phyloP scores from a whole-genome alignment of 2,888 invertebrate species.

The Odontocolon sp. region DNA sequence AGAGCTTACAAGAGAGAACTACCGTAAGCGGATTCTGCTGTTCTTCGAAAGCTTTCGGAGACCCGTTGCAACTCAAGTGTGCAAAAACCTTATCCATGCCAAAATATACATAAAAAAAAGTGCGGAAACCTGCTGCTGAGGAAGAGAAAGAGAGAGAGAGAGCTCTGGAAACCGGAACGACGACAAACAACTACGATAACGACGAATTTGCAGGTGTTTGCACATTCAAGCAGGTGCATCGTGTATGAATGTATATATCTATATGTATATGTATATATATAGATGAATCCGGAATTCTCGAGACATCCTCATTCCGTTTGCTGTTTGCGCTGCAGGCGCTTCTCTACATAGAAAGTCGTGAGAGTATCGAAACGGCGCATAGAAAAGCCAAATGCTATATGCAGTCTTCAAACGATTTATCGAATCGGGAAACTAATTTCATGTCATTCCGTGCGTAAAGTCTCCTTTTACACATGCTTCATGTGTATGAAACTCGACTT shows the following conservation, averaged over 20 bases:
- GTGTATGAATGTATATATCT: background rate
- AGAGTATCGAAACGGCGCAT: conserved; percentile 4
- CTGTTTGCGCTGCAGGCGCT: background rate
- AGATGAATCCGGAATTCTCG: conserved; percentile 5
- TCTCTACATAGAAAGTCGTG: conserved; percentile 31
- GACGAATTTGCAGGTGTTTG: conserved; percentile 14
- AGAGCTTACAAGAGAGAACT: no score
- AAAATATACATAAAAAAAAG: no score
- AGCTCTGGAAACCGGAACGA: background rate
- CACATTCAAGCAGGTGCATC: conserved; percentile 12
- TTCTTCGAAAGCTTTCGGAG: no score
- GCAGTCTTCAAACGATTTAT: conserved; percentile 48
- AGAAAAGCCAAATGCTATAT: background rate
- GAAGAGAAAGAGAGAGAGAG: conserved; percentile 4
- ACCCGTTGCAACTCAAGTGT: no score
- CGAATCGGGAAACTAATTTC: no score
- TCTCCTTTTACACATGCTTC: no score
- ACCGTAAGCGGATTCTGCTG: no score
- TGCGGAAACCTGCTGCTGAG: conserved; percentile 3
- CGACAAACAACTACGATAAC: no score
- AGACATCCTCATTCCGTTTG: background rate
- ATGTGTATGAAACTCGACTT: no score
- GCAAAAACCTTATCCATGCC: no score
- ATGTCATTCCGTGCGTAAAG: no score
- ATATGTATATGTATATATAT: background rate